Base-by-base conservation (phyloP, 2,797 vertebrate genomes). In the Prionace glauca region DNA sequence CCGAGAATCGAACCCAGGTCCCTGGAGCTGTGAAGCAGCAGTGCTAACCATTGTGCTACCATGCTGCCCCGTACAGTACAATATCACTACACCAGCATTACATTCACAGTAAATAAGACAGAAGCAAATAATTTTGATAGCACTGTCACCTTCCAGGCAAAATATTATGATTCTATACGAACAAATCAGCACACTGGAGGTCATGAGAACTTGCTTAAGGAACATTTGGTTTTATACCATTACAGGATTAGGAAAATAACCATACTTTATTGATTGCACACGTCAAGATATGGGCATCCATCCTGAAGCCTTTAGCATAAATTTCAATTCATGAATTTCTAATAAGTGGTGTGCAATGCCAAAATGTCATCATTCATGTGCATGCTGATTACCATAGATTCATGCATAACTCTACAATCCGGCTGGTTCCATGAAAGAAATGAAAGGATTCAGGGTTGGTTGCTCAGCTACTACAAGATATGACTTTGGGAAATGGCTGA, bases 251-350 rank as follows among this genome's bases (percentile, higher is more conserved):
- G 4, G 11, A 41, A 92, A 36, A n/a, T 20, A 41, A 22, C 18
- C n/a, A 69, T 92, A n/a, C 90, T 67, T 92, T 41, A 92, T 92
- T 92, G 90, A 92, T 92, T 92, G 18, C 62, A 92, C 32, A 92
- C 90, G n/a, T 92, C 62, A 92, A 92, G 62, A 41, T 36, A 11
- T 41, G 90, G 62, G n/a, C 90, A 92, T 92, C 90, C 65, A 92
- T 67, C 32, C 62, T n/a, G 20, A 92, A 92, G n/a, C 62, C 62
- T 92, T 92, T 67, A 69, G 62, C 90, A 92, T 67, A 36, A 24
- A 92, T 92, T 69, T 92, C 20, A 92, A 92, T 92, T 92, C n/a
- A 36, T 92, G 62, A 92, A 92, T 92, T 67, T 92, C 18, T 92
- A 69, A 67, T 41, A 67, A 36, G 90, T 36, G 90, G n/a, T 69